A percentile compares a stretch with the other conserved stretches of the same genome.
Evolutionary conservation across 2,888 invertebrate species (phyloP).

Genomic region (Caenorhabditis sp.): DNA sequence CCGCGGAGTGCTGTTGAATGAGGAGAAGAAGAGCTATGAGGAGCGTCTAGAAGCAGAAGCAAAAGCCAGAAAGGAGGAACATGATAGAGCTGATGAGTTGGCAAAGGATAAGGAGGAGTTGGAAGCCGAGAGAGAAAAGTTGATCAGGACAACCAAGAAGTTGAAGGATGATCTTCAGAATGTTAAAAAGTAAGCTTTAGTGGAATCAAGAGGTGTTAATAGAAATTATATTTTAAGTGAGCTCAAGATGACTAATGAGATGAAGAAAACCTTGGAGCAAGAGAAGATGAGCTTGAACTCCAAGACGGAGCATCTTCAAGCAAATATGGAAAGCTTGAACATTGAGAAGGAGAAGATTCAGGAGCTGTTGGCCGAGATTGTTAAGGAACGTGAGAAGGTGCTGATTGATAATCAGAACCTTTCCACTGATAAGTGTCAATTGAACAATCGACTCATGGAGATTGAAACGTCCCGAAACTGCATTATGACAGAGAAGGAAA

Average conservation of each 20-base stretch:
- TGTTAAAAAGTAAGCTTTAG: slow-evolving; percentile 72
- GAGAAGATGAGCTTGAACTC: slow-evolving; percentile 80
- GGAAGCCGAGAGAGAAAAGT: slow-evolving; percentile 84
- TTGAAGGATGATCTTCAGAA: slow-evolving; percentile 84
- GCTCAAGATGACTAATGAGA: slow-evolving; percentile 83
- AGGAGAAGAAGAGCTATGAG: slow-evolving; percentile 76
- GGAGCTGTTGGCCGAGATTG: slow-evolving; percentile 78
- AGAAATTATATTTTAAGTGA: slow-evolving; percentile 82
- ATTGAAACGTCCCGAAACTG: slow-evolving; percentile 84
- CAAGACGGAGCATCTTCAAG: slow-evolving; percentile 79
- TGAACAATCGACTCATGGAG: slow-evolving; percentile 80
- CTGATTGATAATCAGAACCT: slow-evolving; percentile 84
- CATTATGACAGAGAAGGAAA: slow-evolving; percentile 83
- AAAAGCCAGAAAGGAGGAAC: slow-evolving; percentile 71
- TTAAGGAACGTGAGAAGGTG: slow-evolving; percentile 82
- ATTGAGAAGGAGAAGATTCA: slow-evolving; percentile 84
- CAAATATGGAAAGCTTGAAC: slow-evolving; percentile 82
- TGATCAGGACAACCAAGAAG: slow-evolving; percentile 84
- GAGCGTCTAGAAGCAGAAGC: slow-evolving; percentile 75
- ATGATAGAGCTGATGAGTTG: slow-evolving; percentile 80
- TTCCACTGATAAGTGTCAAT: slow-evolving; percentile 82
- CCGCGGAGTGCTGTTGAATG: slow-evolving; percentile 71
- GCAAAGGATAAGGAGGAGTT: slow-evolving; percentile 84
- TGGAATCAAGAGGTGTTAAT: slow-evolving; percentile 1
- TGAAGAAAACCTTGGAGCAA: slow-evolving; percentile 83